These are phyloP conservation scores for Stenolophus ochropezus DNA, from an alignment of 2,888 invertebrate genomes.

Conservation along the genomic window DNA sequence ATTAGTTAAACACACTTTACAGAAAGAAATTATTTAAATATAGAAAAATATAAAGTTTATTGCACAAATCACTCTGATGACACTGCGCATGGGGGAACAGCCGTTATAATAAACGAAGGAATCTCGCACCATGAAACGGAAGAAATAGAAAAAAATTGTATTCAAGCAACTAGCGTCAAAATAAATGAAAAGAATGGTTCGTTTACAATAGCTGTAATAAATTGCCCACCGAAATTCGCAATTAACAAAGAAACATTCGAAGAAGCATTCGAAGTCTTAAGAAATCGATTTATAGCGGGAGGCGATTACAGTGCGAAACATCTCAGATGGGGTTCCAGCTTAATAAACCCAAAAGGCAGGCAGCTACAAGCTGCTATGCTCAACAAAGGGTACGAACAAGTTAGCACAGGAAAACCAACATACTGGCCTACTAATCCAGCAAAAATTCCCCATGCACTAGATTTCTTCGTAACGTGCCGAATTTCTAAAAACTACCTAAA, in stretches of 20 bases:
- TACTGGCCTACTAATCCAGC: no score
- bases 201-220: neutral
- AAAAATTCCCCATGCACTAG: no score
- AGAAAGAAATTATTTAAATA: slow-evolving; percentile 9
- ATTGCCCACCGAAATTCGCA: neutral
- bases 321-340: neutral
- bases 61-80: neutral
- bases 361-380: neutral
- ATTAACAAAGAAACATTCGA: neutral
- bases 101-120: no score
- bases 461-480: no score
- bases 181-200: neutral
- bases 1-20: neutral
- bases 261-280: neutral
- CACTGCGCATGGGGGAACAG: neutral
- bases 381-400: neutral
- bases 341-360: slow-evolving; percentile 1
- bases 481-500: no score
- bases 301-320: neutral
- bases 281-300: neutral
- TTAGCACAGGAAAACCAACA: neutral
- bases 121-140: neutral
- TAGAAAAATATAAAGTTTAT: neutral
- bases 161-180: neutral
- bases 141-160: neutral